A percentile compares a stretch with the other conserved stretches of the same genome.
phyloP scores from a whole-genome alignment of 2,113 vertebrate genomes.

The Odocoileus virginianus region DNA sequence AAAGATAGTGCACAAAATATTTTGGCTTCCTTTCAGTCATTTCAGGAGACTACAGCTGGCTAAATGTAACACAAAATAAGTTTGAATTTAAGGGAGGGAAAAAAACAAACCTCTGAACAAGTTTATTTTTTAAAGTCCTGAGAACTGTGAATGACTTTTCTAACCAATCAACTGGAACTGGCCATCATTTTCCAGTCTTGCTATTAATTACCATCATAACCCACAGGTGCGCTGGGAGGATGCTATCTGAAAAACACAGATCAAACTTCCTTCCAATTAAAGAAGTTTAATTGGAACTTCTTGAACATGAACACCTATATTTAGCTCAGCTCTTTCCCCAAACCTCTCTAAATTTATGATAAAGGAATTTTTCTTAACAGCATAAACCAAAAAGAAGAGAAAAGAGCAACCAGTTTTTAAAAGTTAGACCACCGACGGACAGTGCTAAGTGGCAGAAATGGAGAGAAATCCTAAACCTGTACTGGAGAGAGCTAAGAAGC shows the following conservation, averaged over 20 bases:
- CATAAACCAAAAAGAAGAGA: neutral
- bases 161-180: neutral
- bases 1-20: neutral
- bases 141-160: neutral
- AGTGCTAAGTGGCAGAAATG: neutral
- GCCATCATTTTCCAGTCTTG: neutral
- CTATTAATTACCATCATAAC: neutral
- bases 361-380: neutral
- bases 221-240: neutral
- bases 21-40: neutral
- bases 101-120: neutral
- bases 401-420: neutral
- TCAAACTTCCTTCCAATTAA: neutral
- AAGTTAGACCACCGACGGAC: neutral
- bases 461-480: neutral
- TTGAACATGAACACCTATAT: neutral
- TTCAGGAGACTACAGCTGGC: neutral
- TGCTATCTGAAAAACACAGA: neutral
- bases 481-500: neutral
- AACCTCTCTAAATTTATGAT: neutral
- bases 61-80: neutral
- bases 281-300: neutral
- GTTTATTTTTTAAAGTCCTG: neutral
- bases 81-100: neutral
- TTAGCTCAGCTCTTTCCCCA: constrained; percentile 6